phyloP scores from a whole-genome alignment of 2,113 vertebrate genomes.

The Taxidea taxus region DNA sequence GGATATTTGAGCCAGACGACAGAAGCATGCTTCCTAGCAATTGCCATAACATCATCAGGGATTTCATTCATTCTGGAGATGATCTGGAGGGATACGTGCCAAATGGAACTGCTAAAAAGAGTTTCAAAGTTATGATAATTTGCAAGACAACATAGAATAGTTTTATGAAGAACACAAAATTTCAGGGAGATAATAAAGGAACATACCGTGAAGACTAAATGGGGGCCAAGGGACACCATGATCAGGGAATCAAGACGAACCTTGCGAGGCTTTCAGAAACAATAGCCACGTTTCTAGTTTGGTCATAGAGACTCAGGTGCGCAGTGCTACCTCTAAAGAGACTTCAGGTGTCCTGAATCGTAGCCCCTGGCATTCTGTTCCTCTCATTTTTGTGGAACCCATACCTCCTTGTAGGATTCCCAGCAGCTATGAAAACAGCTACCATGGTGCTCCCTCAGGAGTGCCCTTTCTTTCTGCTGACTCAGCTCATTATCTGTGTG shows the following conservation, averaged over 20 bases:
- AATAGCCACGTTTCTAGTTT: background rate
- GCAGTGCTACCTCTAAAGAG: background rate
- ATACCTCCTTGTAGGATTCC: background rate
- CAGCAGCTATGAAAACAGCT: background rate
- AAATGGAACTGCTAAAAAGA: background rate
- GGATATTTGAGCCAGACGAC: background rate
- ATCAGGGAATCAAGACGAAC: background rate
- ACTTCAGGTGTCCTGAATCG: background rate
- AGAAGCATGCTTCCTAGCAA: background rate
- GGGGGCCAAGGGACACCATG: background rate
- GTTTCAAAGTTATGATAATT: background rate
- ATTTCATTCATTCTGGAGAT: background rate
- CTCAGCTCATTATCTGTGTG: fast-evolving
- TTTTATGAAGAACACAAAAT: background rate
- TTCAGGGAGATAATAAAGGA: background rate
- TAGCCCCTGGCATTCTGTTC: background rate
- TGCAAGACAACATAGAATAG: background rate
- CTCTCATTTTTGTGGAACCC: background rate
- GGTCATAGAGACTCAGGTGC: background rate
- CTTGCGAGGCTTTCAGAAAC: background rate
- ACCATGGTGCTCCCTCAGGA: no score
- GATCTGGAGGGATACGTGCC: background rate
- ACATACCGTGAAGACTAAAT: background rate
- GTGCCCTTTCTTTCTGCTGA: background rate
- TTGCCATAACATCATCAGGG: background rate